These are phyloP conservation scores for Oasisia sp. DNA, from an alignment of 2,888 invertebrate genomes.

Conservation along the genomic window DNA sequence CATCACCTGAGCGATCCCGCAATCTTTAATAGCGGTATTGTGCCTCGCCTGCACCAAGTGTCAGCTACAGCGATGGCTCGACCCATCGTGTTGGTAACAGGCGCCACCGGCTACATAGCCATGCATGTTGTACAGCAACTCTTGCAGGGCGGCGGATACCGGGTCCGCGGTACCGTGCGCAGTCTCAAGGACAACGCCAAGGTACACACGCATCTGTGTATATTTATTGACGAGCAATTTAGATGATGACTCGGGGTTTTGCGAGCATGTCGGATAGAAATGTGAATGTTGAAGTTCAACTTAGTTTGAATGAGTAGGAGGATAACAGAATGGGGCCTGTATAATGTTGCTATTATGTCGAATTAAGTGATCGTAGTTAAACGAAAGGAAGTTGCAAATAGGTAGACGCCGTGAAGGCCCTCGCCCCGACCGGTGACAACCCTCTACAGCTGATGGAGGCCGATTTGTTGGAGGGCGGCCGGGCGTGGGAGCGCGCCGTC, in stretches of 20 bases:
- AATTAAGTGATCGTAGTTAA: background rate
- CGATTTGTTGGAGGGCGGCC: background rate
- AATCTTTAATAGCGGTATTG: background rate
- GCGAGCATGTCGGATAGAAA: background rate
- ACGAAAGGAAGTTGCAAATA: background rate
- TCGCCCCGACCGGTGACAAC: background rate
- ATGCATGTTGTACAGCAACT: conserved; percentile 68
- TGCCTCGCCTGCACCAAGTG: background rate
- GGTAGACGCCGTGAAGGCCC: background rate
- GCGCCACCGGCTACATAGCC: conserved; percentile 69
- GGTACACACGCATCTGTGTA: conserved; percentile 46
- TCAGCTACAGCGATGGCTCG: background rate
- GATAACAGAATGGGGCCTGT: no score
- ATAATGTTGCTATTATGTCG: background rate
- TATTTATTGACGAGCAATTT: background rate
- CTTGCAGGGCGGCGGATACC: conserved; percentile 65
- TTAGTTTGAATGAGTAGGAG: no score
- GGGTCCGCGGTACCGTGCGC: conserved; percentile 68
- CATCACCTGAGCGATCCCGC: background rate
- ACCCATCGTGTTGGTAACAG: conserved; percentile 68
- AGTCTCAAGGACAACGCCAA: conserved; percentile 62
- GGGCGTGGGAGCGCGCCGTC: background rate
- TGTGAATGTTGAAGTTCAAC: no score
- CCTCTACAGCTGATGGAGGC: background rate
- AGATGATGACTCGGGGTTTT: background rate